Conservation (phyloP, 2,888 invertebrate genomes). For the Ophion ellenae region DNA sequence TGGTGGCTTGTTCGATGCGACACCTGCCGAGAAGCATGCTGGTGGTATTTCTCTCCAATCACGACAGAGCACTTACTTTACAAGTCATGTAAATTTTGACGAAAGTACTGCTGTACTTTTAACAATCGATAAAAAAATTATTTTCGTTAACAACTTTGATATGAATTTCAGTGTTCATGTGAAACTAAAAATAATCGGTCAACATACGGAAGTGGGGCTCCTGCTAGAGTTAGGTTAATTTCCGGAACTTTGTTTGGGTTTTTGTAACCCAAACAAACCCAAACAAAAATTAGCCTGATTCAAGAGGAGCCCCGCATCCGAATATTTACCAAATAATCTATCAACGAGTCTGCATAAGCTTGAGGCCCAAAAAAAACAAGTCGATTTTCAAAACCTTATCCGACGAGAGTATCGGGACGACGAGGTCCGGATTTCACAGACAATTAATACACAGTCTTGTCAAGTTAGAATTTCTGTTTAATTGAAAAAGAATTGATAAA, state of each 20-base stretch:
- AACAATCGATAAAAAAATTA: not conserved
- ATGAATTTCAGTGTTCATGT: not conserved
- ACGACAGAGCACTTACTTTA: not conserved
- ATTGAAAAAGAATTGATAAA: no score
- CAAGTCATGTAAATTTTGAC: not conserved
- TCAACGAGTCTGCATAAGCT: not conserved
- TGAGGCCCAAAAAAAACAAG: not conserved
- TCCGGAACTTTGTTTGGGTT: no score
- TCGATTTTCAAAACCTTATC: not conserved
- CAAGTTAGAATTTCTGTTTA: no score
- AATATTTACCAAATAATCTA: not conserved
- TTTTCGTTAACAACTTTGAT: not conserved
- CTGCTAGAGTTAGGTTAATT: no score
- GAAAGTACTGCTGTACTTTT: not conserved
- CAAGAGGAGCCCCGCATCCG: no score
- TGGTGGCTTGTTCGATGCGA: conserved; percentile 5
- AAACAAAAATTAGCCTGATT: no score
- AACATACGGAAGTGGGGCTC: no score
- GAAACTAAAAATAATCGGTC: not conserved
- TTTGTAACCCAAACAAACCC: no score
- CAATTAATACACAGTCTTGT: no score
- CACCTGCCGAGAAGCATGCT: conserved; percentile 15
- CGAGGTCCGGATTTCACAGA: no score
- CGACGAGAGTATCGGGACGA: no score
- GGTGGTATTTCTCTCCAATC: not conserved